These are phyloP conservation scores for Thyatira batis DNA, from an alignment of 2,888 invertebrate genomes.

Conservation along the genomic window DNA sequence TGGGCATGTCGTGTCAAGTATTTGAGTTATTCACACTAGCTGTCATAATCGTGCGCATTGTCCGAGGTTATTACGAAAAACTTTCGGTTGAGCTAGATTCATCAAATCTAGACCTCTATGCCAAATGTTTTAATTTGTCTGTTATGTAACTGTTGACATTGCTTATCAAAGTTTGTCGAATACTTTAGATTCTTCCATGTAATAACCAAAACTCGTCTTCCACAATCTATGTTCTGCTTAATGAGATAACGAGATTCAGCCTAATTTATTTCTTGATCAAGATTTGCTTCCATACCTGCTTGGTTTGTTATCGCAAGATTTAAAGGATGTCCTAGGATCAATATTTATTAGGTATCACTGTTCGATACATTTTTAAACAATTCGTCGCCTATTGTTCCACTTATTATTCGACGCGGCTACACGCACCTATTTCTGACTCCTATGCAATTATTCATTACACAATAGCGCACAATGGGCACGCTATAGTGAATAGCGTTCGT, in stretches of 20 bases:
- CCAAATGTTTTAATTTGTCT: background rate
- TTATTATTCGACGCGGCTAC: background rate
- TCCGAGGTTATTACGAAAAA: conserved; percentile 23
- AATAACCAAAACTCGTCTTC: background rate
- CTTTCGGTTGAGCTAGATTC: background rate
- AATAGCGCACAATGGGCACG: conserved; percentile 43
- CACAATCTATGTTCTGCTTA: background rate
- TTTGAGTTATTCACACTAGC: conserved; percentile 24
- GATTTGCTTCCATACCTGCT: too few species aligned
- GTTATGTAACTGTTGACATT: background rate
- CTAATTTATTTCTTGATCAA: too few species aligned
- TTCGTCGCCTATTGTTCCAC: background rate
- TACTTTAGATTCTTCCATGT: background rate
- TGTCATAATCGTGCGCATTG: conserved; percentile 31
- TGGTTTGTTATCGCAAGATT: too few species aligned
- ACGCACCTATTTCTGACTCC: conserved; percentile 22
- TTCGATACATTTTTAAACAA: background rate
- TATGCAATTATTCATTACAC: conserved; percentile 59
- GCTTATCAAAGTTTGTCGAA: background rate
- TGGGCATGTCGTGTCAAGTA: conserved; percentile 24
- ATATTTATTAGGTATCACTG: background rate
- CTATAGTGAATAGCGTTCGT: conserved; percentile 15
- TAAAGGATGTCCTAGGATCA: too few species aligned
- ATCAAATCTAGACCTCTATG: conserved; percentile 24
- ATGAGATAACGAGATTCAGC: background rate